Percentiles rank a stretch among this genome's conserved stretches.
Conservation (phyloP, 2,888 invertebrate genomes). For the Leptinotarsa tumamoca region DNA sequence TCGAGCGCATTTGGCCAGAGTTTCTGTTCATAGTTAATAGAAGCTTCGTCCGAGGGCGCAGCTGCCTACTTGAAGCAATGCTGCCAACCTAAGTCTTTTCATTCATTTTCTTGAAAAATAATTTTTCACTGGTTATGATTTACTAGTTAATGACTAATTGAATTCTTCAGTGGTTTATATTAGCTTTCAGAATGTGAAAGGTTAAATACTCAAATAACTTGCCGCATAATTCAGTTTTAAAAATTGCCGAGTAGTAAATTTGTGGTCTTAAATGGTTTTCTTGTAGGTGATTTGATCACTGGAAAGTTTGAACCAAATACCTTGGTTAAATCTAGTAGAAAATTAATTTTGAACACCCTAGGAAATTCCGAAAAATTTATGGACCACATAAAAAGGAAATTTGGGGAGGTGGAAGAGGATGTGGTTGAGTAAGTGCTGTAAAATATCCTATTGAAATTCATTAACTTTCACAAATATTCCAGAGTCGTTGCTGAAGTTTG, state of each 20-base stretch:
- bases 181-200: too few species aligned
- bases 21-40: too few species aligned
- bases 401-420: slow-evolving; percentile 50
- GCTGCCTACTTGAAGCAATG: too few species aligned
- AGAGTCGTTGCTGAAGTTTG: slow-evolving; percentile 47
- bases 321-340: slow-evolving; percentile 42
- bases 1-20: too few species aligned
- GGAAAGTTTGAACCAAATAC: slow-evolving; percentile 57
- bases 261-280: slow-evolving; percentile 18
- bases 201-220: too few species aligned
- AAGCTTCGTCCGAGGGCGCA: too few species aligned
- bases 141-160: too few species aligned
- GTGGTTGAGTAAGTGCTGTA: slow-evolving; percentile 44
- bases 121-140: too few species aligned
- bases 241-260: background rate
- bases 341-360: slow-evolving; percentile 54
- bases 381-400: slow-evolving; percentile 48
- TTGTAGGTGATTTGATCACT: slow-evolving; percentile 60
- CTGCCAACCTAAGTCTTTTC: too few species aligned
- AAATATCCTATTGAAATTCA: slow-evolving; percentile 27
- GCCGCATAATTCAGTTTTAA: too few species aligned
- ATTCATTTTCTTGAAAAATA: too few species aligned
- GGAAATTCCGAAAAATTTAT: slow-evolving; percentile 48
- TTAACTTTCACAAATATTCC: slow-evolving; percentile 37
- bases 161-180: too few species aligned